Percentiles rank a stretch among this genome's conserved stretches.
Conservation (phyloP, 2,888 invertebrate genomes). For the Sesamia inferens region DNA sequence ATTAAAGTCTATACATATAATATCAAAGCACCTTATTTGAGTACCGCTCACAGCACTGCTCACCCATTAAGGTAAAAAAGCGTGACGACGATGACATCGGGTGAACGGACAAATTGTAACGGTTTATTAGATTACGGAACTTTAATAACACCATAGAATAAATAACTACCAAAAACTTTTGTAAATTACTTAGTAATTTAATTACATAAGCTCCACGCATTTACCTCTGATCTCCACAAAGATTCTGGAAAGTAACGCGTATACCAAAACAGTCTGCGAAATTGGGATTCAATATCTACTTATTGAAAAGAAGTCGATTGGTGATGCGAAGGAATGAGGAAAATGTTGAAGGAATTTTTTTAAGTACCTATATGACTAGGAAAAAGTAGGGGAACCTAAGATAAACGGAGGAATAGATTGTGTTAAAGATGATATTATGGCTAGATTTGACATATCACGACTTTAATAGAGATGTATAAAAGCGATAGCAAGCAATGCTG, state of each 20-base stretch:
- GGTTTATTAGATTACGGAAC: slow-evolving; percentile 55
- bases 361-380: too few relatives aligned
- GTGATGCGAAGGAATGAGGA: background rate
- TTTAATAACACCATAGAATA: slow-evolving; percentile 35
- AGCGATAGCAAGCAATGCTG: background rate
- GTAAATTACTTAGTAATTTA: slow-evolving; percentile 23
- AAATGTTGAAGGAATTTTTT: background rate
- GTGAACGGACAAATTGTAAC: slow-evolving; percentile 59
- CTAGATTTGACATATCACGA: background rate
- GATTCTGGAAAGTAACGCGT: background rate
- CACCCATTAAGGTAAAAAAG: slow-evolving; percentile 59
- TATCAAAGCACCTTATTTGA: slow-evolving; percentile 37
- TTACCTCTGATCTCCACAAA: slow-evolving; percentile 1
- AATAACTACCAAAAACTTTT: slow-evolving; percentile 30
- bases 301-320: background rate
- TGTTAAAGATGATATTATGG: background rate
- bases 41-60: slow-evolving; percentile 45
- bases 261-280: background rate
- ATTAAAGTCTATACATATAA: slow-evolving; percentile 38
- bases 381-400: background rate
- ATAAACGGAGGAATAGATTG: too few relatives aligned
- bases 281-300: background rate
- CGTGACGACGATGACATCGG: slow-evolving; percentile 61
- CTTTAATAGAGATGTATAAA: background rate
- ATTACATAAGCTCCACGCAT: slow-evolving; percentile 9